Evolutionary conservation across 2,113 vertebrate species (phyloP).

Genomic region (Montifringilla adamsi): DNA sequence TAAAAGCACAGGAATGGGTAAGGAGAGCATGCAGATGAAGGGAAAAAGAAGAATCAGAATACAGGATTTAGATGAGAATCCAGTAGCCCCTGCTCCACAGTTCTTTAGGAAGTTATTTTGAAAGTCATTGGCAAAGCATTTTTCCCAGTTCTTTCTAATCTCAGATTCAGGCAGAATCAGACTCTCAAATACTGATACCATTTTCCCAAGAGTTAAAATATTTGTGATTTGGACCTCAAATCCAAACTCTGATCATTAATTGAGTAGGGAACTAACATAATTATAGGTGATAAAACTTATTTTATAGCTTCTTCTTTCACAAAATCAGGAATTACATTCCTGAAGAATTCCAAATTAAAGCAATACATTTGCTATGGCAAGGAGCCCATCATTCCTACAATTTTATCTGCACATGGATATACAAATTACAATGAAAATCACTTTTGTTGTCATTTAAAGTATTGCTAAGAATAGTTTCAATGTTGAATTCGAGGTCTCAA

Average conservation of each 20-base stretch:
- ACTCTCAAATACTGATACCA: not conserved
- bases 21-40: not conserved
- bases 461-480: not conserved
- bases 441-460: not conserved
- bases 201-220: not conserved
- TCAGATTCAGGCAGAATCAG: not conserved
- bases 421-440: not conserved
- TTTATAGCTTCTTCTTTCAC: not conserved
- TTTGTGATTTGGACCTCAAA: not conserved
- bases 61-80: not conserved
- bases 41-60: not conserved
- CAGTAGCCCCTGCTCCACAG: not conserved
- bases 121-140: not conserved
- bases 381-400: not conserved
- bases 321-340: not conserved
- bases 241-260: not conserved
- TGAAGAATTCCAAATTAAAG: not conserved
- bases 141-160: not conserved
- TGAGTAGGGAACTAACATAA: not conserved
- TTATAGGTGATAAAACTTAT: not conserved
- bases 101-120: not conserved
- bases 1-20: not conserved
- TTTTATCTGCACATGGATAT: not conserved
- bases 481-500: not conserved
- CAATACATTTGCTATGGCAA: not conserved